phyloP scores from a whole-genome alignment of 2,888 invertebrate species.

The Scaptomyza tumidula region DNA sequence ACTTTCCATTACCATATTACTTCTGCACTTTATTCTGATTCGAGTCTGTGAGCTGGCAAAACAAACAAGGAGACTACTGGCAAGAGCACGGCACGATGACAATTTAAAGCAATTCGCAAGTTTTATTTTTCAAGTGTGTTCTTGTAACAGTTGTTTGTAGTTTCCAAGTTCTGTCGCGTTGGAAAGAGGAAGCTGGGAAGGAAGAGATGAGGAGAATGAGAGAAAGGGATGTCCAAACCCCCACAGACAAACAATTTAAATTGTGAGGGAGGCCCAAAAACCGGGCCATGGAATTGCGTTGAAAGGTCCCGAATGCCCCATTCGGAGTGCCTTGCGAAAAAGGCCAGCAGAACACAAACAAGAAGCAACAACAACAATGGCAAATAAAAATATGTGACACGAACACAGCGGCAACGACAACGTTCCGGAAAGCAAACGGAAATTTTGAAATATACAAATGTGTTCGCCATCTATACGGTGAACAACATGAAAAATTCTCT shows the following conservation, averaged over 20 bases:
- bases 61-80: conserved; percentile 32
- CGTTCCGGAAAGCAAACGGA: conserved; percentile 76
- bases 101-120: conserved; percentile 51
- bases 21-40: conserved; percentile 11
- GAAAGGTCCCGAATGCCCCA: conserved; percentile 78
- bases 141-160: conserved; percentile 13
- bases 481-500: conserved; percentile 55
- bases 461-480: conserved; percentile 69
- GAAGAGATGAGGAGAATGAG: not conserved
- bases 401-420: conserved; percentile 71
- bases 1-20: not conserved
- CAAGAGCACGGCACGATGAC: conserved; percentile 45
- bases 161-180: conserved; percentile 58
- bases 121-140: conserved; percentile 23
- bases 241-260: conserved; percentile 74
- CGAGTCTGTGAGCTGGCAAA: conserved; percentile 13
- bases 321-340: conserved; percentile 59
- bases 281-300: conserved; percentile 66
- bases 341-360: conserved; percentile 57
- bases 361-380: conserved; percentile 26
- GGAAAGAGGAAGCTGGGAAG: conserved; percentile 9
- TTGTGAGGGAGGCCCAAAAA: conserved; percentile 54
- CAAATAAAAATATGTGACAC: conserved; percentile 73
- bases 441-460: conserved; percentile 80
- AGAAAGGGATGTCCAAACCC: conserved; percentile 48